phyloP scores from a whole-genome alignment of 2,113 vertebrate species.

The Tenrec ecaudatus region DNA sequence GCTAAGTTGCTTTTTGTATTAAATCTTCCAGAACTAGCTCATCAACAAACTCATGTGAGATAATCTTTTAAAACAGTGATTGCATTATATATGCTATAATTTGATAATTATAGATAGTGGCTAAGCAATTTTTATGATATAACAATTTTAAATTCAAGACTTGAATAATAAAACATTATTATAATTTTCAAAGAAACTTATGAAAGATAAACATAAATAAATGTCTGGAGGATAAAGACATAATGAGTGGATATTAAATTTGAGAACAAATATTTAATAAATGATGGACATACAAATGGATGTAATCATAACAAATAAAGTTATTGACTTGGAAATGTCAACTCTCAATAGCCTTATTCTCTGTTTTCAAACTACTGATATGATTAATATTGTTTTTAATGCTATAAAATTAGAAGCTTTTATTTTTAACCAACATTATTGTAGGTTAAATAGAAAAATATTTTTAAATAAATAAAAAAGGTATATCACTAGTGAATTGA shows the following conservation, averaged over 20 bases:
- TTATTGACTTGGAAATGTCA: background rate
- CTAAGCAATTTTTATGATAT: background rate
- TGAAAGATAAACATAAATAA: background rate
- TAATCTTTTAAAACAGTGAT: background rate
- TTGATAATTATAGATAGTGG: background rate
- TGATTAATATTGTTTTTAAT: background rate
- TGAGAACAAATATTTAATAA: background rate
- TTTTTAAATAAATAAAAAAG: background rate
- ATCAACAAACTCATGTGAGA: background rate
- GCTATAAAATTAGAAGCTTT: background rate
- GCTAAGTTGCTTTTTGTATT: background rate
- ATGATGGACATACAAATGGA: background rate
- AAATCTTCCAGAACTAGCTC: constrained; percentile 3
- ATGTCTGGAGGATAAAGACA: background rate
- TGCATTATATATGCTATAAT: background rate
- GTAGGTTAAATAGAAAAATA: background rate
- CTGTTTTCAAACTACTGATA: background rate
- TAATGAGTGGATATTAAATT: background rate
- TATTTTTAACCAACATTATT: background rate
- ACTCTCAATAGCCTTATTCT: background rate
- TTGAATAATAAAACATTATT: background rate
- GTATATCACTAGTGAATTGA: background rate
- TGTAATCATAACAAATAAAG: background rate
- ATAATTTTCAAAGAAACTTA: background rate
- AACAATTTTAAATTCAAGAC: constrained; percentile 17